These are phyloP conservation scores for Hephaestus fuliginosus DNA, from an alignment of 2,797 vertebrate genomes.

Conservation along the genomic window DNA sequence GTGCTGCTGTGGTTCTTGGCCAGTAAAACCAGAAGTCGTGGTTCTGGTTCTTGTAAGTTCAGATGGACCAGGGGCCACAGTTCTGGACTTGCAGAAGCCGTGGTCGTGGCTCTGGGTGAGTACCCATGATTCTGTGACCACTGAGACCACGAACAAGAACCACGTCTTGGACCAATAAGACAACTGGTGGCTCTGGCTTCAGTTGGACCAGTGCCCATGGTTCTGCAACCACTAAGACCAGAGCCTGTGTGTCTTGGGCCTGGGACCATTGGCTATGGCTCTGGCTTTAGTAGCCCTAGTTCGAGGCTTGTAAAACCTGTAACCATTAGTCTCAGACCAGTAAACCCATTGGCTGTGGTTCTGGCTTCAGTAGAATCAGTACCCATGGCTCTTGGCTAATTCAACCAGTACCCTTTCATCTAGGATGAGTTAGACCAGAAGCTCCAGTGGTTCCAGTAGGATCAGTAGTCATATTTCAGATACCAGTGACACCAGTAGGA, in stretches of 20 bases:
- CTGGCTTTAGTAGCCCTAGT: constrained; percentile 29
- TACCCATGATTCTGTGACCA: constrained; percentile 15
- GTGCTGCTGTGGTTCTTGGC: constrained; percentile 71
- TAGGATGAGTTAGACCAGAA: constrained; percentile 29
- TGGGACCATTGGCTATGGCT: constrained; percentile 28
- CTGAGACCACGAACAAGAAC: constrained; percentile 28
- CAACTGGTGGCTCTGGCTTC: constrained; percentile 22
- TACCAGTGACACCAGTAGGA: constrained; percentile 56
- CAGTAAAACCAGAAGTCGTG: constrained; percentile 28
- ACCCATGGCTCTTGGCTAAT: constrained; percentile 20
- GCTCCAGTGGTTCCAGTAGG: constrained; percentile 43
- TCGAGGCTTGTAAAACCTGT: constrained; percentile 33
- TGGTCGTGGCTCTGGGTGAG: constrained; percentile 4
- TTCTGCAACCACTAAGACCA: constrained; percentile 32
- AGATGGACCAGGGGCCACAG: constrained; percentile 31
- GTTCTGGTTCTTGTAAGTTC: constrained; percentile 45
- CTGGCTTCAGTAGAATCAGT: constrained; percentile 40
- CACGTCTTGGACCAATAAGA: constrained; percentile 16
- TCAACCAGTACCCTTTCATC: constrained; percentile 39
- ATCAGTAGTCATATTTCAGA: constrained; percentile 56
- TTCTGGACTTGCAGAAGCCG: constrained; percentile 26
- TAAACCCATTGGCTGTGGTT: constrained; percentile 32
- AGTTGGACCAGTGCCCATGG: constrained; percentile 17
- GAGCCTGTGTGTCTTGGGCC: constrained; percentile 32
- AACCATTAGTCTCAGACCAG: constrained; percentile 33